Base-by-base conservation (phyloP, 1,140 invertebrate species). In the Trigoniulus corallinus region DNA sequence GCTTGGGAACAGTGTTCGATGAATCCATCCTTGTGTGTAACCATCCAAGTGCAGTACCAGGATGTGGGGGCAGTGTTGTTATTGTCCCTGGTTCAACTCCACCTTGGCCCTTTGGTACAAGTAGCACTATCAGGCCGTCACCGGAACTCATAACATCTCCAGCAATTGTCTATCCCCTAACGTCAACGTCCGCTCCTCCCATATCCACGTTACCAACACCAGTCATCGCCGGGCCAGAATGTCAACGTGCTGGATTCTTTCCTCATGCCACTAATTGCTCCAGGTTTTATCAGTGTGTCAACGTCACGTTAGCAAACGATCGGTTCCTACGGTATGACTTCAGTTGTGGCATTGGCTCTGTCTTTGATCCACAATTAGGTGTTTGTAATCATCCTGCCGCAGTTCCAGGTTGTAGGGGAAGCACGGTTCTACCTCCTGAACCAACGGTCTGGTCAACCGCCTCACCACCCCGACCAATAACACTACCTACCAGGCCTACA, bases 211-310 rank as follows among this genome's bases (percentile, higher is more conserved):
- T 18, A n/a, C n/a, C n/a, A 39, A 12, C 37, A 39, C 37, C 37
- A 13, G 18, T 39, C 18, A 18, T 39, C 12, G 12, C 37, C 37
- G 37, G 37, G 37, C 37, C 37, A 39, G 12, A 12, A 12, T 39
- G 37, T 39, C 12, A 12, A 39, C 18, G 12, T 13, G 37, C 12
- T 13, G 37, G 37, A 13, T 12, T 39, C 12, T 39, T 39, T 18
- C 12, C 12, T 13, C 37, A 39, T 18, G 12, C 37, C 12, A 12
- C 18, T 24, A 47, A 55, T 22, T 55, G 54, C 39, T 34, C 44
- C 20, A 25, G 21, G 18, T 55, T 55, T 23, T 55, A 56, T 24
- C 53, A 44, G 12, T 55, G 54, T 50, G 37, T 37, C 3, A 29
- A 55, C 27, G 20, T 54, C 23, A 23, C n/a, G 10, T 39, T 39